Percentiles rank a stretch among this genome's conserved stretches.
Evolutionary conservation across 2,888 invertebrate genomes (phyloP).

Genomic region (Rhodophaea formosa): DNA sequence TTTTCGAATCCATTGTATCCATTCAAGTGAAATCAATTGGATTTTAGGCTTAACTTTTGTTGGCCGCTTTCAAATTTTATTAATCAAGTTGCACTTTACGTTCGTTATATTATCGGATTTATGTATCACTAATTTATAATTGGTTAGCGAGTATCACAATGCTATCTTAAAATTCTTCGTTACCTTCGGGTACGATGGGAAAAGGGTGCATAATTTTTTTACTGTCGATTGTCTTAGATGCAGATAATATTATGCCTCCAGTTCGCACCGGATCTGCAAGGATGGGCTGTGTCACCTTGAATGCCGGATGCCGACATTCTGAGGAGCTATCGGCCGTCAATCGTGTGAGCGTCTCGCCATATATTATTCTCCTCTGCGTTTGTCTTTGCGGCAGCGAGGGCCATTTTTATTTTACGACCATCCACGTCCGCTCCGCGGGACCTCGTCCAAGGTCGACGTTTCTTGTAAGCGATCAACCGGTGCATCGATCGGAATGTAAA

Average conservation of each 20-base stretch:
- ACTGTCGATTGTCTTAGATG: conserved; percentile 4
- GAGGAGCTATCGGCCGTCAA: conserved; percentile 76
- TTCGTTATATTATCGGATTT: conserved; percentile 39
- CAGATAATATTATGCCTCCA: conserved; percentile 28
- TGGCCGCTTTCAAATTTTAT: conserved; percentile 33
- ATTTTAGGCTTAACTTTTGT: conserved; percentile 45
- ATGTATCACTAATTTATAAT: conserved; percentile 24
- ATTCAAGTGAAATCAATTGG: conserved; percentile 35
- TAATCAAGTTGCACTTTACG: conserved; percentile 40
- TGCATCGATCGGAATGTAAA: conserved; percentile 45
- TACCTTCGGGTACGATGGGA: background rate
- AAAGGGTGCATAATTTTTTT: conserved; percentile 18
- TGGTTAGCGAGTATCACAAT: background rate
- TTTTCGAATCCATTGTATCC: conserved; percentile 37
- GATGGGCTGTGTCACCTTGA: conserved; percentile 77
- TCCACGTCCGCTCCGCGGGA: conserved; percentile 68
- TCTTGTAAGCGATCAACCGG: conserved; percentile 46
- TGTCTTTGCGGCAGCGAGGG: conserved; percentile 62
- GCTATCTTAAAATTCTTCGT: background rate
- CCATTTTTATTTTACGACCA: conserved; percentile 74
- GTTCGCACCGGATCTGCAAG: conserved; percentile 66
- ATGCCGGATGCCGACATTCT: conserved; percentile 73
- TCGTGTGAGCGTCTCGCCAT: conserved; percentile 71
- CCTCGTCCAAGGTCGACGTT: conserved; percentile 68
- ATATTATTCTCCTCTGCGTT: conserved; percentile 67